Conservation (phyloP, 2,797 vertebrate species). For the Macropus fuliginosus region DNA sequence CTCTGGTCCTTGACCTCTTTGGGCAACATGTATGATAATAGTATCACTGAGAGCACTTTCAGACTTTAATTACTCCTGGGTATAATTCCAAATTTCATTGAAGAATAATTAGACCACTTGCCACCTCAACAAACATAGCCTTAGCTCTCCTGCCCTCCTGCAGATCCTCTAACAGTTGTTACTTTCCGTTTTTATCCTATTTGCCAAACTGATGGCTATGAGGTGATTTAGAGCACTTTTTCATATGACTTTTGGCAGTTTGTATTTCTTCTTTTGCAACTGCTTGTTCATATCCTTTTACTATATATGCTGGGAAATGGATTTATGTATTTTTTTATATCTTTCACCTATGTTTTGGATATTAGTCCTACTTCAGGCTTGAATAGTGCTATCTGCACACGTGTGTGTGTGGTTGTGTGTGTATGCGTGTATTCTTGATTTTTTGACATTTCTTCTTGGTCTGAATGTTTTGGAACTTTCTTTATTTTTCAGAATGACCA, state of each 20-base stretch:
- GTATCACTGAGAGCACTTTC: not conserved
- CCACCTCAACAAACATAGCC: not conserved
- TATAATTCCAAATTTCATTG: not conserved
- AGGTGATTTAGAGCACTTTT: not conserved
- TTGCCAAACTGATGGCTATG: not conserved
- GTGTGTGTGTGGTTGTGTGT: no score
- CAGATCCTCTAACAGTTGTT: not conserved
- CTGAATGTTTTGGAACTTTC: not conserved
- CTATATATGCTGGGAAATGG: not conserved
- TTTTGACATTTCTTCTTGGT: not conserved
- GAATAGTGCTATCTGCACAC: not conserved
- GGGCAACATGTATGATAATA: not conserved
- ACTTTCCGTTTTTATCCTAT: not conserved
- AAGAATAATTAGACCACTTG: not conserved
- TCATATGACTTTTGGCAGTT: not conserved
- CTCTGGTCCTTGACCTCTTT: not conserved
- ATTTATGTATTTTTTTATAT: not conserved
- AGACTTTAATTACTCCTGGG: not conserved
- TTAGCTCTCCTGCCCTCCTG: not conserved
- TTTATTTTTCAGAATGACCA: not conserved
- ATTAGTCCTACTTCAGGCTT: not conserved
- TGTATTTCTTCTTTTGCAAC: not conserved
- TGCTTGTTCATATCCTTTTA: not conserved
- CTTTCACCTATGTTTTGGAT: not conserved
- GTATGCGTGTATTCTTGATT: not conserved